A percentile compares a stretch with the other conserved stretches of the same genome.
phyloP scores from a whole-genome alignment of 2,797 vertebrate genomes.

The Gadopsis bispinosus region DNA sequence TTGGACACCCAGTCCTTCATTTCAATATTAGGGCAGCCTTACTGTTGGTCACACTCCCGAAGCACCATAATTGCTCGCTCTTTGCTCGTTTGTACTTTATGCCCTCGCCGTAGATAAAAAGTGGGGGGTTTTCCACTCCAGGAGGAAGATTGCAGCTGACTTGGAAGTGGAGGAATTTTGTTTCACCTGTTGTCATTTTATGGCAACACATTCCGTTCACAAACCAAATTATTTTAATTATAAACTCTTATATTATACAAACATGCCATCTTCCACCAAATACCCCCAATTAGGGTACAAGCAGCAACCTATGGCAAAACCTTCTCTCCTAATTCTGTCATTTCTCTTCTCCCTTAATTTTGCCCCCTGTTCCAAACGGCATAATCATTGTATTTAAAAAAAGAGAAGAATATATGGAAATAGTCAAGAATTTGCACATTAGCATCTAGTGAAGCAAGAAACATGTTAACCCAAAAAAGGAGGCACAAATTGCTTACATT shows the following conservation, averaged over 20 bases:
- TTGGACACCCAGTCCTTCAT: constrained; percentile 40
- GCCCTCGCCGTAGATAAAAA: neutral
- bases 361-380: neutral
- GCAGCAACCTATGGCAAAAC: neutral
- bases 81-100: constrained; percentile 12
- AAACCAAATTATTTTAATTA: neutral
- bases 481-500: neutral
- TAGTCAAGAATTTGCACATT: neutral
- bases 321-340: neutral
- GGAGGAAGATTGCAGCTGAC: neutral
- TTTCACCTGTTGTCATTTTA: neutral
- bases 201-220: neutral
- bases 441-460: neutral
- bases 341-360: neutral
- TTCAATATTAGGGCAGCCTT: constrained; percentile 37
- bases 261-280: neutral
- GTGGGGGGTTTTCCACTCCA: neutral
- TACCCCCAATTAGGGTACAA: neutral
- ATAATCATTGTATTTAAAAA: neutral
- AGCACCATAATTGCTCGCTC: constrained; percentile 21
- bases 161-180: neutral
- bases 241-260: neutral
- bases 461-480: neutral
- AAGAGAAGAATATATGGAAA: neutral
- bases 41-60: constrained; percentile 36